phyloP scores from a whole-genome alignment of 53 echinoderm and acorn worm genomes.

The Pentamera pediparva region DNA sequence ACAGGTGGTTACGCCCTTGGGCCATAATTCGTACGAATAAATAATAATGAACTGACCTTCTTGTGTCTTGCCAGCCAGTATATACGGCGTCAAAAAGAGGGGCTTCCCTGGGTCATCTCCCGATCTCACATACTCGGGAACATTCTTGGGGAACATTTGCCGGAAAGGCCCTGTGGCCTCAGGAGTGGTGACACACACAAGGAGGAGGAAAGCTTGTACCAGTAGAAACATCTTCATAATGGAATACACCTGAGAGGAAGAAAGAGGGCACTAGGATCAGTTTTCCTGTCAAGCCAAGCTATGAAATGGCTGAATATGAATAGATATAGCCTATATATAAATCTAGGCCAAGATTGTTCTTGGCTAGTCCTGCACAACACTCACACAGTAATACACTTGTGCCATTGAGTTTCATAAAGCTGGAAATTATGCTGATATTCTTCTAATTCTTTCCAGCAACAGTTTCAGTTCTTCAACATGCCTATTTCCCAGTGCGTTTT shows the following conservation, averaged over 20 bases:
- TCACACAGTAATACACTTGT: too few species aligned
- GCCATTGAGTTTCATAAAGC: too few species aligned
- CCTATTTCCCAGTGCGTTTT: too few species aligned
- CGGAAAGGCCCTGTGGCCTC: not conserved
- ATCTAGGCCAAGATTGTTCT: too few species aligned
- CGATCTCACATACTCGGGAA: slow-evolving; percentile 22
- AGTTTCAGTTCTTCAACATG: too few species aligned
- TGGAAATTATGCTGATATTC: too few species aligned
- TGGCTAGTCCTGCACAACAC: too few species aligned
- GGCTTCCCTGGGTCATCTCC: slow-evolving; percentile 81
- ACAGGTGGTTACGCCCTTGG: too few species aligned
- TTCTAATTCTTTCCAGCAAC: too few species aligned
- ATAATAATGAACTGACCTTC: slow-evolving; percentile 50
- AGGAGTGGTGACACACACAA: not conserved
- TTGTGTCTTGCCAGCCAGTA: slow-evolving; percentile 59
- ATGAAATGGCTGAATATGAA: not conserved
- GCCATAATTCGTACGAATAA: too few species aligned
- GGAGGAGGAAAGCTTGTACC: not conserved
- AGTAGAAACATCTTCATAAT: not conserved
- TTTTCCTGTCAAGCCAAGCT: not conserved
- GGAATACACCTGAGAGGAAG: not conserved
- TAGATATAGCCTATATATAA: not conserved
- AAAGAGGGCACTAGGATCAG: not conserved
- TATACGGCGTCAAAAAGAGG: slow-evolving; percentile 76
- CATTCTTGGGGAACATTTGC: slow-evolving; percentile 26